phyloP scores from a whole-genome alignment of 35 echinoderm and acorn worm species.

The Holothuria glaberrima region DNA sequence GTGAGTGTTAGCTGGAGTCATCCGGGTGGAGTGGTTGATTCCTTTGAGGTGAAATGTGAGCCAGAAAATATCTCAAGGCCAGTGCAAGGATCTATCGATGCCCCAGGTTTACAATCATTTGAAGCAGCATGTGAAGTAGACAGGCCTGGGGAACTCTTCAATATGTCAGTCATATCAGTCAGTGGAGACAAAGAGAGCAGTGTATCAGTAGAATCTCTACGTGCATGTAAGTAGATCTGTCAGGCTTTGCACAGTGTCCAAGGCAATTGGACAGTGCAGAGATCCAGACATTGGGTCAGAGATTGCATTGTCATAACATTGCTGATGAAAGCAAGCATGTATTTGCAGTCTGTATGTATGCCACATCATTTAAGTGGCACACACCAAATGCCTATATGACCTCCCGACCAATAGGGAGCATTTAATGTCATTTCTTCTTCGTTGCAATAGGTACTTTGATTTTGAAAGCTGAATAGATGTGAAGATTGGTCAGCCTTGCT shows the following conservation, averaged over 20 bases:
- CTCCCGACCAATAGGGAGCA: no score
- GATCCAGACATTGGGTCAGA: no score
- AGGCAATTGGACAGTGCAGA: no score
- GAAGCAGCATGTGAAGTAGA: neutral
- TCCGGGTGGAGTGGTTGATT: neutral
- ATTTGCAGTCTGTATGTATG: no score
- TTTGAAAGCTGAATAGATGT: no score
- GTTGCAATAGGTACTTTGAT: no score
- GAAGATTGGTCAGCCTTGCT: no score
- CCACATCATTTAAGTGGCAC: no score
- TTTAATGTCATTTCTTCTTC: no score
- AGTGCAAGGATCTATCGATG: neutral
- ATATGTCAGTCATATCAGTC: neutral
- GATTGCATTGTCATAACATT: no score
- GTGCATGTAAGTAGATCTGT: slow-evolving; percentile 3
- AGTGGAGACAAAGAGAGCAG: neutral
- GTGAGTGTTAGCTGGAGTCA: neutral
- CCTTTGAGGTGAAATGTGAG: neutral
- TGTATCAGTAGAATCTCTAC: neutral
- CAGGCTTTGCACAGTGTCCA: neutral
- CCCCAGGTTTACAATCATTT: neutral
- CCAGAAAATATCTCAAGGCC: neutral
- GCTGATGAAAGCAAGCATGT: no score
- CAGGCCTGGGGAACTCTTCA: neutral
- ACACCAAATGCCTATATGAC: no score